Evolutionary conservation across 2,113 vertebrate species (phyloP).

Genomic region (Stegostoma tigrinum): DNA sequence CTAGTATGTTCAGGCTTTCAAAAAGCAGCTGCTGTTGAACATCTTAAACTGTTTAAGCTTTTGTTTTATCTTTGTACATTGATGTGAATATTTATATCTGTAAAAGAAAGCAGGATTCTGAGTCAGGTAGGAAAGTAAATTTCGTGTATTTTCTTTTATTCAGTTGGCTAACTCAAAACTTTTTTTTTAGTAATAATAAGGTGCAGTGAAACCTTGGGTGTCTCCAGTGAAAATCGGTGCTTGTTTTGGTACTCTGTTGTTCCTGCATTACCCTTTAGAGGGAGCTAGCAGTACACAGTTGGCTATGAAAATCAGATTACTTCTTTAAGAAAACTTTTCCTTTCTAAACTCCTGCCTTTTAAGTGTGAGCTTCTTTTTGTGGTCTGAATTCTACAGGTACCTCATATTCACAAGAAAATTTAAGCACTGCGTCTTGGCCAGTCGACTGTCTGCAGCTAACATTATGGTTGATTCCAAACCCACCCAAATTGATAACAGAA

Average conservation of each 20-base stretch:
- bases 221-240: neutral
- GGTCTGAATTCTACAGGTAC: neutral
- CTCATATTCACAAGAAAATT: neutral
- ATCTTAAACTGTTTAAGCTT: neutral
- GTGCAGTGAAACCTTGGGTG: neutral
- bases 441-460: neutral
- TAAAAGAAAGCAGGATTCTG: neutral
- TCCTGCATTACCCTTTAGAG: neutral
- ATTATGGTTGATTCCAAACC: neutral
- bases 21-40: neutral
- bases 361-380: neutral
- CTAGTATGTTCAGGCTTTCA: neutral
- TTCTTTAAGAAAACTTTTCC: neutral
- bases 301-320: neutral
- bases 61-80: neutral
- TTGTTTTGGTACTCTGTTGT: neutral
- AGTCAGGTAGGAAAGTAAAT: neutral
- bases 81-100: neutral
- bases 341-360: neutral
- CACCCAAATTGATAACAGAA: neutral
- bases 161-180: neutral
- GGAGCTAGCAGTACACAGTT: constrained; percentile 39
- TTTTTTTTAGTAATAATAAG: neutral
- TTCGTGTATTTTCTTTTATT: neutral
- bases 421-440: neutral